Base-by-base conservation (phyloP, 2,113 vertebrate genomes). In the Calyptomena viridis region DNA sequence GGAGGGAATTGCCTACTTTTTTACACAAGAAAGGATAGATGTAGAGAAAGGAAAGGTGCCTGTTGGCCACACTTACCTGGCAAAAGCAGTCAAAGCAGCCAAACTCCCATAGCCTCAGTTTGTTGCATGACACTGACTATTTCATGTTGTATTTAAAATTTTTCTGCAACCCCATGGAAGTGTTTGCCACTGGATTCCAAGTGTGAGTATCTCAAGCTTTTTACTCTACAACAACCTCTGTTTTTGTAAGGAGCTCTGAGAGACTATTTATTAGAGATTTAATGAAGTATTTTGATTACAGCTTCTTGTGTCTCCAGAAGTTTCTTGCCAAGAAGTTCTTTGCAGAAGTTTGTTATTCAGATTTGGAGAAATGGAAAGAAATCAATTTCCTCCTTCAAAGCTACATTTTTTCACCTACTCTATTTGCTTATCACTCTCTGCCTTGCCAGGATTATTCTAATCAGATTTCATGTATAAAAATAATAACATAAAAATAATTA, bases 361-460 rank as follows among this genome's bases (percentile, higher is more conserved):
- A 93, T 76, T 84, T 84, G 53, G 50, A 84, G 59, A 55, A 6
- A 89, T 63, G 81, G 55, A 90, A 93, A 33, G 25, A 95, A 94
- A 91, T 91, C 33, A 95, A 50, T 96, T 96, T 95, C 71, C 82
- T 94, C 52, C 63, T 93, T 94, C 59, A 91, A 55, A 88, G 50
- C 47, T 55, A 63, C 35, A 4, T 62, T 93, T 93, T 94, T 92
- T 89, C 73, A 75, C 31, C 28, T 82, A 30, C 27, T 89, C 17
- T 86, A 47, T 91, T 84, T 14, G 16, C 90, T 91, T 95, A 85
- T 95, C 90, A 14, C 53, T 63, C 49, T 80, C 28, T 86, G 73
- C 86, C 46, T 95, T 89, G 46, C 67, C 64, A 74, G 77, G 81
- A 87, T 94, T 94, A 91, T 93, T 94, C 67, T 93, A 96, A 96